Evolutionary conservation across 2,888 invertebrate genomes (phyloP), one percentile per base, ranked within the genome.

Genomic region (Mactromeris polynyma): DNA sequence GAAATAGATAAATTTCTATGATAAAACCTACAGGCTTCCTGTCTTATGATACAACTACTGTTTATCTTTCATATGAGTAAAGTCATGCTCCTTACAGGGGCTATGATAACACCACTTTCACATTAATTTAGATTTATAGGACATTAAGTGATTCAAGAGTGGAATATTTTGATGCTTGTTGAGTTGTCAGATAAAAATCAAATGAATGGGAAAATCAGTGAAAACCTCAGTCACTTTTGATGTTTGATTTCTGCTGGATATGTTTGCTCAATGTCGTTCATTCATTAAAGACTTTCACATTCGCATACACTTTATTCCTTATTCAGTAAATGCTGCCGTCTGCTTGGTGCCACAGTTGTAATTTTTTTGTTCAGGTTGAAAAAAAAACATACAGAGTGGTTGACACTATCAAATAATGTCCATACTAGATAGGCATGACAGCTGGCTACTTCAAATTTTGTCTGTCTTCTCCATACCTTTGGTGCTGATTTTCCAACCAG

Each of bases 141-240:
- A 33, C 73, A 73, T 73, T 73, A 73, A 73, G 33, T 73, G 33
- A 73, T 73, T 73, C 73, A 73, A 36, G 33, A 73, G 73, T 19
- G 33, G 73, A 73, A 73, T 73, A 73, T 14, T 73, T 73, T 33
- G 73, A 33, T 73, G 17, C 73, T 73, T 73, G 73, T 73, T 36
- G 73, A 73, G 73, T 73, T 73, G 33, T 73, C 36, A 36, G 73
- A 73, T 73, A 73, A 73, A 73, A 33, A 33, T 33, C 0, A 73
- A 73, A 73, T 73, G 73, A 73, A 73, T 73, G 33, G 36, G 73
- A 33, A 73, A 73, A 33, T 73, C 73, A 73, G 73, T 73, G 36
- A 73, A 73, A 73, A 73, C n/a, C 33, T 73, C 73, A 36, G 73
- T 73, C 73, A 73, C 73, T 73, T 73, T 73, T 73, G 36, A 33